Base-by-base conservation (phyloP, 1,140 invertebrate species). In the Nephotettix cincticeps region DNA sequence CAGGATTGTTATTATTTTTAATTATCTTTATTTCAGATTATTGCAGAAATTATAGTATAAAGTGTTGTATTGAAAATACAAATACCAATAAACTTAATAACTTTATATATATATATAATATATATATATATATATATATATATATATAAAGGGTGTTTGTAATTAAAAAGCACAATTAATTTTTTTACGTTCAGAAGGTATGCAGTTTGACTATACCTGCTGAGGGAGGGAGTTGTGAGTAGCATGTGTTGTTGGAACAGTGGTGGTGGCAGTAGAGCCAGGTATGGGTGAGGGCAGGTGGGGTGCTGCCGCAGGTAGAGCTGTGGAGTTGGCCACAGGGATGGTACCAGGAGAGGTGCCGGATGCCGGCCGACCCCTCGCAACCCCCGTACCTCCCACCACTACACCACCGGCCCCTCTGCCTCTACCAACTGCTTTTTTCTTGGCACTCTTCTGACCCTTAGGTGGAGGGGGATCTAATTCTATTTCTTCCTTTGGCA, bases 401-500 rank as follows among this genome's bases (percentile, higher is more conserved):
- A 80, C 81, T 21, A 79, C 73, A 78, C 75, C 30, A 72, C 71
- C 79, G 27, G 76, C 78, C 19, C 77, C 72, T 67, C 79, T 77
- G n/a, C 77, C 78, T 47, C 77, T 76, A 36, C 21, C 25, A 32
- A 61, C 61, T 69, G 76, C 75, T 71, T 83, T 80, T 80, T 91
- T 92, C 51, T 84, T 85, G 1, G 83, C 84, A 9, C 56, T 61
- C 74, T 91, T 93, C 47, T 86, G 86, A 63, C 88, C 89, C 79
- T 93, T 94, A 30, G 84, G 83, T 70, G 85, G 83, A 0, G 90
- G 89, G n/a, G 86, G 84, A 67, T 93, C 92, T 47, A 95, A 83
- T 75, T 93, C 91, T 43, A 91, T 85, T 81, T 96, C 94, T 76
- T 95, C 94, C 81, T 94, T 96, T 74, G 93, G 93, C 94, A 99